These are phyloP conservation scores for Terrapene triunguis DNA, from an alignment of 2,113 vertebrate species.

Conservation along the genomic window DNA sequence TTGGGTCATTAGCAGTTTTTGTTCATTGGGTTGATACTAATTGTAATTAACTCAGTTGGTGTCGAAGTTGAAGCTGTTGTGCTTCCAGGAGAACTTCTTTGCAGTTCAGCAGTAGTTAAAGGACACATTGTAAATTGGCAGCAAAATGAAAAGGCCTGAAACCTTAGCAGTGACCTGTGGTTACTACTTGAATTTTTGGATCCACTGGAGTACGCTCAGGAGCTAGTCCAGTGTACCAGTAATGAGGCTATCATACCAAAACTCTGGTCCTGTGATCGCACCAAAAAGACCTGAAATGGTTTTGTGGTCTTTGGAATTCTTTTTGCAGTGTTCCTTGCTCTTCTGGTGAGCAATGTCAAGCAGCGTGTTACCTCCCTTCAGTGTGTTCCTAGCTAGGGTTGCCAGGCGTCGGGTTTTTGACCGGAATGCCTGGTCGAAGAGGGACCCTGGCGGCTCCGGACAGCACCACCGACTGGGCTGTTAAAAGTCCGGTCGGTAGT, in stretches of 20 bases:
- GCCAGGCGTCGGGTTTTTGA: no score
- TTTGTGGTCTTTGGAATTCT: not conserved
- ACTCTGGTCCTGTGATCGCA: accelerated
- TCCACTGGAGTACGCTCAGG: not conserved
- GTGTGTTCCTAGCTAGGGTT: not conserved
- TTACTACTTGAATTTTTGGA: not conserved
- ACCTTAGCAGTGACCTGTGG: not conserved
- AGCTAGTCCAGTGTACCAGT: accelerated
- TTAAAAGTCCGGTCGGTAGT: no score
- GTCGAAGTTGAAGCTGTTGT: not conserved
- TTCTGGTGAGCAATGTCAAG: not conserved
- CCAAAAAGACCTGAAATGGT: not conserved
- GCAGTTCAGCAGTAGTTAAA: not conserved
- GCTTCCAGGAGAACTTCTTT: not conserved
- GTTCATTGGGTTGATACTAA: not conserved
- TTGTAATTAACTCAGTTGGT: not conserved
- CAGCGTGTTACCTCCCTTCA: not conserved
- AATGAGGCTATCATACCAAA: not conserved
- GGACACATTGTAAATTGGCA: not conserved
- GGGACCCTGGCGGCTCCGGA: no score
- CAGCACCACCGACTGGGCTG: no score
- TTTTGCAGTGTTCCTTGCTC: not conserved
- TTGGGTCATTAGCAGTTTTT: not conserved
- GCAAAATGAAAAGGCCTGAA: not conserved
- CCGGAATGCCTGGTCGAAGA: no score